phyloP scores from a whole-genome alignment of 1,140 invertebrate species.

The Temnothorax curvispinosus region DNA sequence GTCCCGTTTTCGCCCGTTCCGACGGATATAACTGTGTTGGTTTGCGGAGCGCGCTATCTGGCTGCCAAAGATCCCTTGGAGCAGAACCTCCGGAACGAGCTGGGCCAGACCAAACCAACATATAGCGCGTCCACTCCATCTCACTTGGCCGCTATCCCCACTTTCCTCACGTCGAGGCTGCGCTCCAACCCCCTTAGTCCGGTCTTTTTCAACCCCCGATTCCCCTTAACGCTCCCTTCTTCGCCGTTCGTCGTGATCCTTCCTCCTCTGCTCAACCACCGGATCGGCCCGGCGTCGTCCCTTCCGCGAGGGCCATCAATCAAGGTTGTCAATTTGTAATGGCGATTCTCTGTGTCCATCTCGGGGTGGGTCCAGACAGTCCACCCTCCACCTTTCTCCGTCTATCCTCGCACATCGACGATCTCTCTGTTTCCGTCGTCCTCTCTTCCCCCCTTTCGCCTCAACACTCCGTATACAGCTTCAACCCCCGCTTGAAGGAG shows the following conservation, averaged over 20 bases:
- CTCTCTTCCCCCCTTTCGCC: background rate
- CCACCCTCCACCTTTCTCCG: constrained; percentile 58
- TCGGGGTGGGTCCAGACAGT: constrained; percentile 76
- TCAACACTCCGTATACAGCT: constrained; percentile 61
- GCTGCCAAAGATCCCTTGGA: constrained; percentile 63
- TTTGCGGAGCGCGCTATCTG: constrained; percentile 68
- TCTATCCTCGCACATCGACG: constrained; percentile 64
- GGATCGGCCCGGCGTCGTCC: constrained; percentile 70
- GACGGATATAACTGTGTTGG: constrained; percentile 41
- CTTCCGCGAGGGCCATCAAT: constrained; percentile 85
- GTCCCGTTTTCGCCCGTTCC: constrained; percentile 59
- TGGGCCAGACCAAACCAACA: constrained; percentile 62
- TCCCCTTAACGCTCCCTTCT: constrained; percentile 73
- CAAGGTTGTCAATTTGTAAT: constrained; percentile 87
- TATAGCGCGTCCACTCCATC: constrained; percentile 72
- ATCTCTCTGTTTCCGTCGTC: constrained; percentile 60
- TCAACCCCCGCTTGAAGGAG: constrained; percentile 41
- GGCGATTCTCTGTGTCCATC: constrained; percentile 86
- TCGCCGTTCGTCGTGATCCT: constrained; percentile 74
- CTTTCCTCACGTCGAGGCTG: constrained; percentile 38
- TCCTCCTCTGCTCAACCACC: constrained; percentile 60
- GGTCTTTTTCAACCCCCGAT: constrained; percentile 70
- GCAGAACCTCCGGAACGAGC: constrained; percentile 61
- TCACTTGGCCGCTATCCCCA: constrained; percentile 75
- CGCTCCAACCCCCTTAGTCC: constrained; percentile 72